Percentiles rank a stretch among this genome's conserved stretches.
These are phyloP conservation scores for Hololepta plana DNA, from an alignment of 2,888 invertebrate genomes.

Conservation along the genomic window DNA sequence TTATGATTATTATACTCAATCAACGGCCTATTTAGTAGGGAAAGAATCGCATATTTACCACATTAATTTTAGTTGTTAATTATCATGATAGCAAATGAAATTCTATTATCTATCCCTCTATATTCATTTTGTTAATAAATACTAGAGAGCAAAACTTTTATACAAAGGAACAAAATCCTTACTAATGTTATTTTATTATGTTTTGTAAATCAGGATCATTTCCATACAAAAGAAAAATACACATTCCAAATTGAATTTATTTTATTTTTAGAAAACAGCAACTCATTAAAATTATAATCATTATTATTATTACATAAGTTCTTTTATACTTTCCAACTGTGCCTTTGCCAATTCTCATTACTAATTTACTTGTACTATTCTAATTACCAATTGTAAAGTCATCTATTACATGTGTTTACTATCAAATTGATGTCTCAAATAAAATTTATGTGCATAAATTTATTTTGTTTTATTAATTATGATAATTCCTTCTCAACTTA, in stretches of 20 bases:
- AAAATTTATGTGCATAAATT: slow-evolving; percentile 11
- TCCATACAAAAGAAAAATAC: slow-evolving; percentile 5
- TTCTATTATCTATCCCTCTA: too few relatives aligned
- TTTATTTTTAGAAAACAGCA: slow-evolving; percentile 11
- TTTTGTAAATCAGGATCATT: too few relatives aligned
- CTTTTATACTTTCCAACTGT: slow-evolving; percentile 26
- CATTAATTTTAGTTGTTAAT: too few relatives aligned
- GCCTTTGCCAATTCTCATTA: too few relatives aligned
- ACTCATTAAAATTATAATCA: slow-evolving; percentile 9
- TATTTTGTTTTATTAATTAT: slow-evolving; percentile 4
- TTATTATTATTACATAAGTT: slow-evolving; percentile 11
- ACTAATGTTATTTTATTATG: too few relatives aligned
- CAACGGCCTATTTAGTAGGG: slow-evolving; percentile 16
- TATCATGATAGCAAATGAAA: too few relatives aligned
- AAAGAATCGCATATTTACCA: too few relatives aligned
- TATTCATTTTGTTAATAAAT: too few relatives aligned
- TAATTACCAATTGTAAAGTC: slow-evolving; percentile 19
- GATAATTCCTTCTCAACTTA: not conserved
- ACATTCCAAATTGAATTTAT: slow-evolving; percentile 7
- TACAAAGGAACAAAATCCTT: too few relatives aligned
- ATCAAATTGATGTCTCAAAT: slow-evolving; percentile 21
- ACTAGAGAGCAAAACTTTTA: too few relatives aligned
- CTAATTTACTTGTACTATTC: slow-evolving; percentile 21
- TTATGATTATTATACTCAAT: slow-evolving; percentile 15
- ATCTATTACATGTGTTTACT: slow-evolving; percentile 23